Evolutionary conservation across 2,797 vertebrate genomes (phyloP).

Genomic region (Tokudaia tokunoshimensis): DNA sequence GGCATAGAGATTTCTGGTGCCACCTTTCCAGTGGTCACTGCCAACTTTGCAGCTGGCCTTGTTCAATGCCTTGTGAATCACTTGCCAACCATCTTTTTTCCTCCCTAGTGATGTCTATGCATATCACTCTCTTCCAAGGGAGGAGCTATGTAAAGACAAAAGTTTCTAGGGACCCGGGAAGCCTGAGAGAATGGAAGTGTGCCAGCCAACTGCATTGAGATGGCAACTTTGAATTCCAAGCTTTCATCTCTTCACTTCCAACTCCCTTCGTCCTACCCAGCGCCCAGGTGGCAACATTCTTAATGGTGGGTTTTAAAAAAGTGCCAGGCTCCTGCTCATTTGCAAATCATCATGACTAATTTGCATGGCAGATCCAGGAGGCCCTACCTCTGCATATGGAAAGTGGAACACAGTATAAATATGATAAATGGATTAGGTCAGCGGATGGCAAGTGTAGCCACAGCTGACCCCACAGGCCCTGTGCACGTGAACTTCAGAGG

Average conservation of each 20-base stretch:
- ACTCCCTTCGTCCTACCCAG: conserved; percentile 15
- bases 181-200: background rate
- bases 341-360: conserved; percentile 77
- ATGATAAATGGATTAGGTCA: conserved; percentile 82
- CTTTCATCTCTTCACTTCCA: conserved; percentile 46
- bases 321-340: conserved; percentile 78
- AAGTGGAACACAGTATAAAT: conserved; percentile 77
- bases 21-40: background rate
- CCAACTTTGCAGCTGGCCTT: background rate
- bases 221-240: background rate
- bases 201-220: background rate
- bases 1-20: background rate
- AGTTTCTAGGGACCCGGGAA: background rate
- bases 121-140: background rate
- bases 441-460: conserved; percentile 65
- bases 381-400: conserved; percentile 70
- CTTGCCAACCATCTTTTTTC: background rate
- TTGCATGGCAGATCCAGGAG: conserved; percentile 78
- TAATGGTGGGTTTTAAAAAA: conserved; percentile 78
- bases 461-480: conserved; percentile 17
- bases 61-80: background rate
- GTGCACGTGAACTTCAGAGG: conserved; percentile 35
- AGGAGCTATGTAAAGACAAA: background rate
- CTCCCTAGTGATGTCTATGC: background rate
- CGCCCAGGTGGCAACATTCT: conserved; percentile 58